Conservation (phyloP, 2,797 vertebrate species). For the Rhynchonycteris naso region DNA sequence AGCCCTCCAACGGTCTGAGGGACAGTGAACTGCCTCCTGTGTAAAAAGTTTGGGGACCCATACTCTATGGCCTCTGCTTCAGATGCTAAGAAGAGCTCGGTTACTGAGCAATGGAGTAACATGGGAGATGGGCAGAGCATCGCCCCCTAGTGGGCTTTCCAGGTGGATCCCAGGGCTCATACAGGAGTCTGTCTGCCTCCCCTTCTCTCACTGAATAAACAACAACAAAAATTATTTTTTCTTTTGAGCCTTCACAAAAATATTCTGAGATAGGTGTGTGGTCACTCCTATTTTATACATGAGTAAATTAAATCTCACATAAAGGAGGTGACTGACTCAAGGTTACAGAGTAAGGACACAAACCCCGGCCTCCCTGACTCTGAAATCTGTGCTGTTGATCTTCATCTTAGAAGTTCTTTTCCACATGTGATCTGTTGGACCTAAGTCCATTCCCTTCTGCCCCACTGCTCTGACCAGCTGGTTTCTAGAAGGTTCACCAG, state of each 20-base stretch:
- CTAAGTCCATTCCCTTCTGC: neutral
- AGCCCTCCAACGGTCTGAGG: too few relatives aligned
- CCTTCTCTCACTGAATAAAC: too few relatives aligned
- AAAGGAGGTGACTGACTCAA: neutral
- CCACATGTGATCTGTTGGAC: neutral
- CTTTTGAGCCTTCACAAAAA: neutral
- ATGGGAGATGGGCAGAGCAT: too few relatives aligned
- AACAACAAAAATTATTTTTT: neutral
- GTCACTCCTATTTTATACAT: neutral
- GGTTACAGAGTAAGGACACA: neutral
- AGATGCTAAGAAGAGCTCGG: too few relatives aligned
- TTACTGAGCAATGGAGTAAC: too few relatives aligned
- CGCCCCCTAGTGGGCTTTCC: too few relatives aligned
- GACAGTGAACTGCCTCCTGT: too few relatives aligned
- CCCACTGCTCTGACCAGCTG: neutral
- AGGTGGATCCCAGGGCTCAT: too few relatives aligned
- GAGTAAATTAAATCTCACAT: neutral
- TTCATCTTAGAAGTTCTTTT: neutral
- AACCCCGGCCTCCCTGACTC: neutral
- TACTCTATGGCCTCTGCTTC: too few relatives aligned
- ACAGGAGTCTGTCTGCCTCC: too few relatives aligned
- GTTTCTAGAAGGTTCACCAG: neutral
- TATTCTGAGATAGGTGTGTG: neutral
- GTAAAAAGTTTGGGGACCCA: too few relatives aligned
- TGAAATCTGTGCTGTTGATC: neutral